Evolutionary conservation across 2,113 vertebrate genomes (phyloP).

Genomic region (Pardalotus punctatus): DNA sequence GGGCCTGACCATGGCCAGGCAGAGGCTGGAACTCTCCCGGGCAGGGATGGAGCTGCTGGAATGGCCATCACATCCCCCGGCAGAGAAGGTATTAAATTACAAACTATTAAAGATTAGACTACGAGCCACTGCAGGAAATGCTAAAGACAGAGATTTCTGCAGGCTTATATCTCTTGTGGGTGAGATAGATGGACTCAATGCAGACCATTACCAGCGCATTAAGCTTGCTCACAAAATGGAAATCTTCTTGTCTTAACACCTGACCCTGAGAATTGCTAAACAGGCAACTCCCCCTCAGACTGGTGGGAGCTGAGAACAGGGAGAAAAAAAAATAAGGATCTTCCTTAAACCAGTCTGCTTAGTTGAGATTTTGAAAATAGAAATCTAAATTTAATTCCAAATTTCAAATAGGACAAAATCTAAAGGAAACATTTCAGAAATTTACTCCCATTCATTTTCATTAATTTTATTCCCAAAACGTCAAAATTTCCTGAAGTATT

Average conservation of each 20-base stretch:
- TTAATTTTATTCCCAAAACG: not conserved
- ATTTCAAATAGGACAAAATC: not conserved
- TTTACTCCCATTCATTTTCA: not conserved
- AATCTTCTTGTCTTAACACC: not conserved
- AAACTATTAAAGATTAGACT: not conserved
- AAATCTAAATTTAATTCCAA: not conserved
- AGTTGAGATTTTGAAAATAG: not conserved
- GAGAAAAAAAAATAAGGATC: accelerated
- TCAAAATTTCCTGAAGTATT: not conserved
- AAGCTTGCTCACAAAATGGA: not conserved
- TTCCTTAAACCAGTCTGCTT: not conserved
- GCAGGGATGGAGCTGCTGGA: not conserved
- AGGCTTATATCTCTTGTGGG: not conserved
- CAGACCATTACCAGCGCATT: accelerated
- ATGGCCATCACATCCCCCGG: not conserved
- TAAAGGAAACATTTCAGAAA: not conserved
- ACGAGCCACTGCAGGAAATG: not conserved
- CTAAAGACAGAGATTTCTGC: not conserved
- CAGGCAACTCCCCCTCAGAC: not conserved
- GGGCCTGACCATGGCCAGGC: not conserved
- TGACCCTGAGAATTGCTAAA: not conserved
- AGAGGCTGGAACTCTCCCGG: not conserved
- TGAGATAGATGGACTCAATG: not conserved
- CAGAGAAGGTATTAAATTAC: not conserved
- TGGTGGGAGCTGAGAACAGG: not conserved